Evolutionary conservation across 2,113 vertebrate genomes (phyloP).

Genomic region (Hystrix brachyura): DNA sequence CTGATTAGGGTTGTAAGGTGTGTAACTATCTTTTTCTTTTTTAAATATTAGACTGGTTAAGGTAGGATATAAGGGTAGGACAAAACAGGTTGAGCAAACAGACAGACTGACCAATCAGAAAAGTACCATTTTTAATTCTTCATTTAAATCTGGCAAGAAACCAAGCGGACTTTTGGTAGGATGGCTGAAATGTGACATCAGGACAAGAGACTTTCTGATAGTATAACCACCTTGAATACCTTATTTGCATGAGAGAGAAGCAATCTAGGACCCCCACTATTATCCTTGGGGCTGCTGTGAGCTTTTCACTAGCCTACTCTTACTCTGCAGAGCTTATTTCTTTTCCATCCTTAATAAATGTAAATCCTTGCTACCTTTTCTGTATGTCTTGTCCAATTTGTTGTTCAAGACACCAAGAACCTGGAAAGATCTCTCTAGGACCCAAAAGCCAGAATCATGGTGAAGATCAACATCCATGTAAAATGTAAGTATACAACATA

Average conservation of each 20-base stretch:
- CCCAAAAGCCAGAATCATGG: not conserved
- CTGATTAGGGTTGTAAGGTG: not conserved
- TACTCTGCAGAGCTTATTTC: not conserved
- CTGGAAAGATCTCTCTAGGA: not conserved
- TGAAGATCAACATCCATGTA: not conserved
- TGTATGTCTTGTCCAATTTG: not conserved
- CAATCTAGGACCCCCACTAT: not conserved
- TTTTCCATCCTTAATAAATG: not conserved
- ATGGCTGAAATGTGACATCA: not conserved
- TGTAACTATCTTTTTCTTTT: not conserved
- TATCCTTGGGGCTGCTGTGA: not conserved
- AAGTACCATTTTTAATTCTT: not conserved
- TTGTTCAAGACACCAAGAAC: not conserved
- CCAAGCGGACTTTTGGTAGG: not conserved
- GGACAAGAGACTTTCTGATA: not conserved
- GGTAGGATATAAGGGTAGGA: not conserved
- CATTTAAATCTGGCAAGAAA: not conserved
- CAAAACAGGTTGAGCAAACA: not conserved
- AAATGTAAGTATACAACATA: fast-evolving
- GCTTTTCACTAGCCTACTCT: not conserved
- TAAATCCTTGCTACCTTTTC: not conserved
- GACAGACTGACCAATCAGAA: not conserved
- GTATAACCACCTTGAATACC: not conserved
- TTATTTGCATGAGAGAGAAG: not conserved
- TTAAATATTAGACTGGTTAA: too few relatives aligned